phyloP scores from a whole-genome alignment of 1,140 invertebrate species.

The Dufourea novaeangliae region DNA sequence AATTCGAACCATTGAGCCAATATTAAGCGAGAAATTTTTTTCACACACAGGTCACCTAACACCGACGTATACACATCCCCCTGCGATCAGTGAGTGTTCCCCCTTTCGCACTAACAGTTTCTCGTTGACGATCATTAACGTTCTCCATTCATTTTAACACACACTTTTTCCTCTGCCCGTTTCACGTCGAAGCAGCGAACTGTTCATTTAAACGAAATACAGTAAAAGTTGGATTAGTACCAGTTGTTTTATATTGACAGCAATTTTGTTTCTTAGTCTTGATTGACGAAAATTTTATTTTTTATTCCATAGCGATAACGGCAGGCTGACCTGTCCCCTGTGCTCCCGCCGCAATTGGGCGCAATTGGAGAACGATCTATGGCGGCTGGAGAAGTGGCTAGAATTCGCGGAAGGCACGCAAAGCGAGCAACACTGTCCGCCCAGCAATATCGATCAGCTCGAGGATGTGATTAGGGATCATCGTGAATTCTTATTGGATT shows the following conservation, averaged over 20 bases:
- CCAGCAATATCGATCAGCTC: conserved; percentile 89
- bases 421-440: conserved; percentile 85
- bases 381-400: conserved; percentile 94
- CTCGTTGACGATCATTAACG: conserved; percentile 30
- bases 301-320: conserved; percentile 85
- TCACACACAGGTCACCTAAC: conserved; percentile 82
- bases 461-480: conserved; percentile 92
- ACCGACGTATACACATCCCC: conserved; percentile 85
- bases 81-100: conserved; percentile 86
- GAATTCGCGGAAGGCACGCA: conserved; percentile 93
- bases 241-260: too few species aligned
- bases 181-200: too few species aligned
- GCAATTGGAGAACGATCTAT: conserved; percentile 93
- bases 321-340: conserved; percentile 89
- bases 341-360: conserved; percentile 93
- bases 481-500: conserved; percentile 91
- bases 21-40: conserved; percentile 14
- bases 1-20: conserved; percentile 6
- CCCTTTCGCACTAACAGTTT: conserved; percentile 28
- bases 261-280: too few species aligned
- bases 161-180: neutral
- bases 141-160: neutral
- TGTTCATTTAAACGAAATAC: neutral
- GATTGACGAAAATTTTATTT: neutral
- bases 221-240: too few species aligned